Base-by-base conservation (phyloP, 2,888 invertebrate genomes). In the Encarsia formosa region DNA sequence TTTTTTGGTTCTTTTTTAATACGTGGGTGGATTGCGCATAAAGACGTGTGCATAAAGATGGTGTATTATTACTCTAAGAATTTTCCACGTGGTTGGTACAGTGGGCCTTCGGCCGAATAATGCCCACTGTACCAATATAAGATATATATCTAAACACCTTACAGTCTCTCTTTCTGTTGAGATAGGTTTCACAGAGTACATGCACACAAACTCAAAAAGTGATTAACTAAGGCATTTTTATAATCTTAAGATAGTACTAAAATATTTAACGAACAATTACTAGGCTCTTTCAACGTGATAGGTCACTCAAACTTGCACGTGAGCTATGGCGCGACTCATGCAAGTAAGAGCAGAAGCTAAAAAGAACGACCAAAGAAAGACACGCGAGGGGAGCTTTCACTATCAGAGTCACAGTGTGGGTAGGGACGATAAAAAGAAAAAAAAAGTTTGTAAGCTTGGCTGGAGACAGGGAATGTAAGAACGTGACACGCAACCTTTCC, bases 201-300 rank as follows among this genome's bases (percentile, higher is more conserved):
- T 37, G 26, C 35, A 32, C 50, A 44, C 53, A 54, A 55, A 57
- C 44, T 58, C 60, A 65, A 69, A 69, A 69, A 65, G 63, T 57
- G 60, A n/a, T n/a, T n/a, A n/a, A n/a, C n/a, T n/a, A n/a, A n/a
- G 61, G 64, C 65, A 62, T 67, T 68, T 65, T 65, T 65, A 65
- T 65, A 65, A n/a, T n/a, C n/a, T n/a, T n/a, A n/a, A n/a, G n/a
- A n/a, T n/a, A 66, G 67, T 68, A 65, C 68, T 73, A 68, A 73
- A 73, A 72, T 73, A 73, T 73, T 73, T 70, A 73, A 65, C 70
- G 70, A 61, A 70, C 73, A 73, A 73, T 73, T 73, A 73, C 71
- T 67, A 63, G 63, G 61, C 59, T 69, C 69, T 73, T 73, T 73
- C 72, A 73, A 62, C 64, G 63, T 65, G 68, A 71, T 69, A 68